Percentiles rank a stretch among this genome's conserved stretches.
Conservation (phyloP, 1,140 invertebrate species). For the Nomia melanderi region DNA sequence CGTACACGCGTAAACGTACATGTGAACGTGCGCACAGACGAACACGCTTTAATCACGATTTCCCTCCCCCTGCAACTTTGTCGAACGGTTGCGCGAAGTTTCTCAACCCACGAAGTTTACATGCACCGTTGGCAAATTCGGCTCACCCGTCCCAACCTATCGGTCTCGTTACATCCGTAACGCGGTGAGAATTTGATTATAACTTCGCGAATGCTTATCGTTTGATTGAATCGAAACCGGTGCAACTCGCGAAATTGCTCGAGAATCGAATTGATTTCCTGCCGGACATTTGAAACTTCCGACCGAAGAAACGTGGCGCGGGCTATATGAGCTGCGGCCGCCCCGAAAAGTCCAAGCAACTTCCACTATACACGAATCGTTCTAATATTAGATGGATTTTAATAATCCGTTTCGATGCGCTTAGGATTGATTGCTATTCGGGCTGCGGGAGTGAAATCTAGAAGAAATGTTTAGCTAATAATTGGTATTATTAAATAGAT, state of each 20-base stretch:
- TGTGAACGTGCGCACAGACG: too few relatives aligned
- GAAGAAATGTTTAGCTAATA: too few relatives aligned
- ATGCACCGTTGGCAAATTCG: conserved; percentile 16
- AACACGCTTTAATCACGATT: not conserved
- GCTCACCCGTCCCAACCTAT: too few relatives aligned
- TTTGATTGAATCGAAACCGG: conserved; percentile 30
- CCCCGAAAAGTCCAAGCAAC: not conserved
- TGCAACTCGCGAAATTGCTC: conserved; percentile 26
- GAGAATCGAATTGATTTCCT: conserved; percentile 19
- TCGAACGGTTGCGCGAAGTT: not conserved
- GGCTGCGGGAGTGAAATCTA: too few relatives aligned
- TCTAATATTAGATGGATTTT: too few relatives aligned
- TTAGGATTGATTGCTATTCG: too few relatives aligned
- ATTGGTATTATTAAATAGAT: too few relatives aligned
- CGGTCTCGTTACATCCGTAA: conserved; percentile 13
- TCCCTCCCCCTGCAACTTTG: not conserved
- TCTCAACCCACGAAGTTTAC: not conserved
- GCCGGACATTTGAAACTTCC: not conserved
- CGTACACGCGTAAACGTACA: not conserved
- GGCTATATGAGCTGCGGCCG: too few relatives aligned
- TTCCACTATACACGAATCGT: too few relatives aligned
- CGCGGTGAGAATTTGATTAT: conserved; percentile 39
- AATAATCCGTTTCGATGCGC: too few relatives aligned
- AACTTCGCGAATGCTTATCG: conserved; percentile 42
- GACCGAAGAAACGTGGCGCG: not conserved